Conservation (phyloP, 23 tunicate genomes). For the Pegea sp. region DNA sequence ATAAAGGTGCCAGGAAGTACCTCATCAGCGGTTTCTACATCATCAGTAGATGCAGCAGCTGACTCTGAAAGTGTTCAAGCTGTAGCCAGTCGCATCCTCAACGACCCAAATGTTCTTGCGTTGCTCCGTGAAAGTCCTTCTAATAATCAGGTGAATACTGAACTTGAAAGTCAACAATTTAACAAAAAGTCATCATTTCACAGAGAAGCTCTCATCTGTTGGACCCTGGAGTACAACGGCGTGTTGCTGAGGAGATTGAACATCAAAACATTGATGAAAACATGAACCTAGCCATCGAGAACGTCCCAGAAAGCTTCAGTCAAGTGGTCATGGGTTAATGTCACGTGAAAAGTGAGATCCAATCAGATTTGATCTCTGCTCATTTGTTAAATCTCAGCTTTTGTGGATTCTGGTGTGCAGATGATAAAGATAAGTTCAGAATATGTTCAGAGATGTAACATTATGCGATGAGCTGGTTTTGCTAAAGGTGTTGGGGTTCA, state of each 20-base stretch:
- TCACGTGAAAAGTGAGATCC: slow-evolving; percentile 35
- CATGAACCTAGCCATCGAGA: slow-evolving; percentile 84
- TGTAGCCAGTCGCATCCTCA: slow-evolving; percentile 2
- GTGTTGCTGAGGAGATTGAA: slow-evolving; percentile 65
- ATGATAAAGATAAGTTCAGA: slow-evolving; percentile 85
- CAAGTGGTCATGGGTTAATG: slow-evolving; percentile 69
- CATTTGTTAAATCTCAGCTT: slow-evolving; percentile 24
- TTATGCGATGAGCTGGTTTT: slow-evolving; percentile 57
- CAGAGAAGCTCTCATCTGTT: slow-evolving; percentile 61
- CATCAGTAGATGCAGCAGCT: too few species aligned
- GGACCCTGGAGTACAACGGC: slow-evolving; percentile 63
- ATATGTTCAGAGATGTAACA: slow-evolving; percentile 73
- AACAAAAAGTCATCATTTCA: neutral
- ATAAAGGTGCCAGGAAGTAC: too few species aligned
- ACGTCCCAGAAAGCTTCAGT: slow-evolving; percentile 69
- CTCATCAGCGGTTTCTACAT: too few species aligned
- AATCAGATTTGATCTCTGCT: neutral
- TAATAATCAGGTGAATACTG: too few species aligned
- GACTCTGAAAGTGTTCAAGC: too few species aligned
- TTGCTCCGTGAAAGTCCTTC: slow-evolving; percentile 30
- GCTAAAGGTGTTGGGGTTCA: slow-evolving; percentile 80
- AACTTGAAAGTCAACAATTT: slow-evolving; percentile 6
- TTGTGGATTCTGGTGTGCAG: slow-evolving; percentile 96
- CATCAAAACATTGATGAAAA: slow-evolving; percentile 80
- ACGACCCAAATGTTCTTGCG: slow-evolving; percentile 41